Evolutionary conservation across 1,140 invertebrate genomes (phyloP).

Genomic region (Eurosta solidaginis): DNA sequence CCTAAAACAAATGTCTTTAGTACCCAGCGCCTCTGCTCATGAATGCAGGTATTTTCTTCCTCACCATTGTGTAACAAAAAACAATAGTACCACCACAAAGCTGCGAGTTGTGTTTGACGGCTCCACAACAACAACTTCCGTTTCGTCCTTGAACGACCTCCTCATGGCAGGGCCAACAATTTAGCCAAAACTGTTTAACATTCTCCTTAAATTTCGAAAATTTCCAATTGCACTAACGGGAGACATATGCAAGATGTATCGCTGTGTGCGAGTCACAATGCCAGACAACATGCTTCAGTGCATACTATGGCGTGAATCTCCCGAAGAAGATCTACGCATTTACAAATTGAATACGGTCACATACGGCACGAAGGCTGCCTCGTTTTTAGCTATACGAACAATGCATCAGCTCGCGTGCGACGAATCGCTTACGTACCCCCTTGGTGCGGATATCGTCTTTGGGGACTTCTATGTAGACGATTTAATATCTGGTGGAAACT

Average conservation of each 20-base stretch:
- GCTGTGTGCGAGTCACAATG: background rate
- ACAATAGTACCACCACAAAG: no score
- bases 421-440: conserved; percentile 41
- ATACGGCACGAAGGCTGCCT: conserved; percentile 53
- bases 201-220: background rate
- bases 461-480: conserved; percentile 60
- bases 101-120: no score
- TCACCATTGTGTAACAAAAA: no score
- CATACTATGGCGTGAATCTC: conserved; percentile 57
- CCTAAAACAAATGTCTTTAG: no score
- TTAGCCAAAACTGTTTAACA: no score
- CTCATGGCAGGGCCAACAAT: no score
- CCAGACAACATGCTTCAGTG: conserved; percentile 42
- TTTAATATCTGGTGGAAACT: conserved; percentile 49
- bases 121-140: no score
- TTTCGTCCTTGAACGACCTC: no score
- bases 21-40: no score
- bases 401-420: conserved; percentile 47
- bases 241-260: background rate
- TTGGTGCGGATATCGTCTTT: conserved; percentile 40
- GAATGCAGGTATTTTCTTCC: no score
- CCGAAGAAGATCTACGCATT: background rate
- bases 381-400: conserved; percentile 52
- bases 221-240: background rate
- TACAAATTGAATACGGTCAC: conserved; percentile 48